These are phyloP conservation scores for Antheraea yamamai DNA, from an alignment of 2,888 invertebrate species.

Conservation along the genomic window DNA sequence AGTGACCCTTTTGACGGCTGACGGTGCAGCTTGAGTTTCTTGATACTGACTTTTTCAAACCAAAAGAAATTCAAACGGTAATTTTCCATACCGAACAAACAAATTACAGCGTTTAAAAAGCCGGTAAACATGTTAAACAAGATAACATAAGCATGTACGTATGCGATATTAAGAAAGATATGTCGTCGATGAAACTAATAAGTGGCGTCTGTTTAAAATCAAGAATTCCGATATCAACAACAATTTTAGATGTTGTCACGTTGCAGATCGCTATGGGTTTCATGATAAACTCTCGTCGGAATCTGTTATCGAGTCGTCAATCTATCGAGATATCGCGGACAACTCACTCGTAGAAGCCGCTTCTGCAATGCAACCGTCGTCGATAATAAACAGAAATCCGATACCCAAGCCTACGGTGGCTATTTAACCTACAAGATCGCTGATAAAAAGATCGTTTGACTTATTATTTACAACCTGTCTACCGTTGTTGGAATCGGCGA, in stretches of 20 bases:
- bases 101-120: neutral
- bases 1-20: neutral
- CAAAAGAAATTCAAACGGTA: neutral
- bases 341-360: conserved; percentile 61
- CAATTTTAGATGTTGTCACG: conserved; percentile 12
- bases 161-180: conserved; percentile 7
- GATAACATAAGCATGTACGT: neutral
- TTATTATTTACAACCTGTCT: conserved; percentile 70
- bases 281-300: conserved; percentile 48
- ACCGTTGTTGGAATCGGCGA: conserved; percentile 53
- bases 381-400: conserved; percentile 77
- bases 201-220: conserved; percentile 6
- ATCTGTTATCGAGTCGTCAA: conserved; percentile 54
- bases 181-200: conserved; percentile 8
- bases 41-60: neutral
- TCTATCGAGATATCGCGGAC: conserved; percentile 60
- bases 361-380: conserved; percentile 61
- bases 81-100: neutral
- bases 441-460: conserved; percentile 66
- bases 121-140: conserved; percentile 2
- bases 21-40: neutral
- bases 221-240: neutral
- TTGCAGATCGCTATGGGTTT: conserved; percentile 20
- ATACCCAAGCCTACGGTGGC: conserved; percentile 64
- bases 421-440: conserved; percentile 68